Evolutionary conservation across 1,140 invertebrate genomes (phyloP).

Genomic region (Campoletis sonorensis): DNA sequence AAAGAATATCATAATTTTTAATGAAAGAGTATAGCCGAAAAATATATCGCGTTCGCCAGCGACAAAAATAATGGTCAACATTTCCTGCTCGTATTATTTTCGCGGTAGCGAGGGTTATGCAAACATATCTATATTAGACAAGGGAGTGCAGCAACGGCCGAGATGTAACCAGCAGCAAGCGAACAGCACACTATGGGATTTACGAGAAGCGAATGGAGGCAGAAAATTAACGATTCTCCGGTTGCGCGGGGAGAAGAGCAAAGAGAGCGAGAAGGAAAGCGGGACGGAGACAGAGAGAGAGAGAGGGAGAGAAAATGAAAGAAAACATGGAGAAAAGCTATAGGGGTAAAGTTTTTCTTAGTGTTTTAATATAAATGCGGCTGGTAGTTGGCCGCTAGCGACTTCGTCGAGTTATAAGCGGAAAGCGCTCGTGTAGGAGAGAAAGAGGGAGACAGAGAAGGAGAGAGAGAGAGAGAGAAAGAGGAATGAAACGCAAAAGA

Average conservation of each 20-base stretch:
- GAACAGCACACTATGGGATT: constrained; percentile 62
- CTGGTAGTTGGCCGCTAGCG: constrained; percentile 56
- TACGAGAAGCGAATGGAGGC: constrained; percentile 77
- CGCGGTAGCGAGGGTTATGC: constrained; percentile 44
- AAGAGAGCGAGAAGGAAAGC: constrained; percentile 49
- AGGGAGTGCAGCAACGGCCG: constrained; percentile 49
- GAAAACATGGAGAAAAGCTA: constrained; percentile 42
- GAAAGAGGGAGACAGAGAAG: not conserved
- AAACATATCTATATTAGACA: not conserved
- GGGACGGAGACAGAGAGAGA: constrained; percentile 49
- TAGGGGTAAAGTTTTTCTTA: constrained; percentile 71
- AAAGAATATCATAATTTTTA: constrained; percentile 65
- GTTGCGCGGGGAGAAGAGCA: constrained; percentile 40
- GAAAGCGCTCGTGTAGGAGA: constrained; percentile 47
- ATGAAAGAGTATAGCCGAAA: constrained; percentile 59
- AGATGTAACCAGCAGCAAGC: constrained; percentile 6
- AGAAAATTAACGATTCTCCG: constrained; percentile 77
- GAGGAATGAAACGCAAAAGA: not conserved
- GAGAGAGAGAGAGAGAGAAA: constrained; percentile 15
- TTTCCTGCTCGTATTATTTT: constrained; percentile 76
- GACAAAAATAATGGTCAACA: constrained; percentile 57
- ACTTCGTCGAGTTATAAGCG: constrained; percentile 57
- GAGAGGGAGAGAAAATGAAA: constrained; percentile 45
- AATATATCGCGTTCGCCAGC: constrained; percentile 39
- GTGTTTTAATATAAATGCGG: constrained; percentile 77